These are phyloP conservation scores for Microcebus murinus DNA, from an alignment of 2,113 vertebrate species.

Conservation along the genomic window DNA sequence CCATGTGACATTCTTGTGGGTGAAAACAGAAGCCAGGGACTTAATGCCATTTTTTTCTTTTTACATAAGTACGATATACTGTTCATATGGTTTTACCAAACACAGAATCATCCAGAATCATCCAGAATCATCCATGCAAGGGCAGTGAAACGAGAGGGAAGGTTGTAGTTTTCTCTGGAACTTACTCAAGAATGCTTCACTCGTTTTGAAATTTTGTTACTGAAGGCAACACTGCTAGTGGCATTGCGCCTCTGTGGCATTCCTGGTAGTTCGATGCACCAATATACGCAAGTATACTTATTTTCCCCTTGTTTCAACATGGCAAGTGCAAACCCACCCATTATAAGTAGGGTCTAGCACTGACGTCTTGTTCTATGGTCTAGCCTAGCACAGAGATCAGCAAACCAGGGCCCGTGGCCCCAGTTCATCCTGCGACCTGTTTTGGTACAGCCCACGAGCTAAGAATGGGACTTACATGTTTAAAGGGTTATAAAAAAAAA, in stretches of 20 bases:
- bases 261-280: too few species aligned
- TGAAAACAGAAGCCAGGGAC: neutral
- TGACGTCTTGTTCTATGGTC: neutral
- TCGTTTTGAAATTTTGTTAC: neutral
- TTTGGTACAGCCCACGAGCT: neutral
- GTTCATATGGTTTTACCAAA: neutral
- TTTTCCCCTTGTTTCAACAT: neutral
- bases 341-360: neutral
- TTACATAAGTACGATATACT: neutral
- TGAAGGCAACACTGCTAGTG: neutral
- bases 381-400: neutral
- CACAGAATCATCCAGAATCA: neutral
- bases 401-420: neutral
- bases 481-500: neutral
- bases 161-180: neutral
- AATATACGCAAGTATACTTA: fast-evolving
- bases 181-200: neutral
- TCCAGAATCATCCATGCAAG: neutral
- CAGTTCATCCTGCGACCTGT: neutral
- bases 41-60: neutral
- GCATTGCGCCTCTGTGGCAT: neutral
- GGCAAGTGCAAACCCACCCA: neutral
- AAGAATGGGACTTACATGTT: neutral
- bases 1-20: neutral
- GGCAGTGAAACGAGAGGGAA: neutral